Base-by-base conservation (phyloP, 2,888 invertebrate genomes). In the Anthoptus insignis region DNA sequence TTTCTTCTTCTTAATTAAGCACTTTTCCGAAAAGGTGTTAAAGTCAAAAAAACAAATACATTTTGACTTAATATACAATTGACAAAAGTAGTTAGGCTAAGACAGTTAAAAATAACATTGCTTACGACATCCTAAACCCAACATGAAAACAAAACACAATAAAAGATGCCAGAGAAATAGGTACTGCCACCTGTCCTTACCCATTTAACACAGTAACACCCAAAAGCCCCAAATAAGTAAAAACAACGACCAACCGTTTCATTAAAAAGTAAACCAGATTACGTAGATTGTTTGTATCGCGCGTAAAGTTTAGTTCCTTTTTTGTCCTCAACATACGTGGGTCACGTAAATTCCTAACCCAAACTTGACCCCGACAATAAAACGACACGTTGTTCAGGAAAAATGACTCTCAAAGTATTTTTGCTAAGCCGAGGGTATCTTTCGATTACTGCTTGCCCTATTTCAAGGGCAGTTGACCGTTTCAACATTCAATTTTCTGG, bases 331-430 rank as follows among this genome's bases (percentile, higher is more conserved):
- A 19, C 39, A 32, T 47, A 45, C 32, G 14, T 11, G 50, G 29
- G 39, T 50, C 42, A 52, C 50, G 59, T 60, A 29, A 29, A 47
- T 58, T 47, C 50, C 52, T 9, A 45, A 45, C 42, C 60, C 60
- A 54, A 45, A 47, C 24, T 16, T 61, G 47, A 34, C 54, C 60
- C 54, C 34, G 27, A 42, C 61, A 54, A 61, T 61, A 61, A 61
- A 61, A 47, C 37, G 60, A 24, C 49, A 24, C 24, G 22, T 11
- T 16, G 59, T 19, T 61, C n/a, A 42, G 14, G 34, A 16, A 47
- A 58, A 39, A 14, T 47, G 47, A 47, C 22, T 47, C 47, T 16
- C 45, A 53, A 54, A 61, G 45, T 54, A 53, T 45, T 45, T 45
- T 6, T 11, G 45, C 52, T 45, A 54, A 61, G 53, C 53, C 53